Evolutionary conservation across 1,140 invertebrate species (phyloP).

Genomic region (Musca vetustissima): DNA sequence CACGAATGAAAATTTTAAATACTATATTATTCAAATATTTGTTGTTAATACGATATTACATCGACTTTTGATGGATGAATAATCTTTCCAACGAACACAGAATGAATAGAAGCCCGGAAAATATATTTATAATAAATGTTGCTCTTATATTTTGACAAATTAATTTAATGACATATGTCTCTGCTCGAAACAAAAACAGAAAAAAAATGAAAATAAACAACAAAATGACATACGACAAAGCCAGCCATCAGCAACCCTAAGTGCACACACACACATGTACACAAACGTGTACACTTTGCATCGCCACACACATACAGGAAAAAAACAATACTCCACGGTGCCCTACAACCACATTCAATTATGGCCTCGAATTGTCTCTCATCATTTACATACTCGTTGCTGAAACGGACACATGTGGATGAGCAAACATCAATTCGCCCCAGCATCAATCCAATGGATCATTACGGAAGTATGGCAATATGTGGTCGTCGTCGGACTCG

Average conservation of each 20-base stretch:
- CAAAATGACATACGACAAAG: too few species aligned
- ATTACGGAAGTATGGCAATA: constrained; percentile 23
- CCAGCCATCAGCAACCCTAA: too few species aligned
- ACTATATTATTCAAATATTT: too few species aligned
- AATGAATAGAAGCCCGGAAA: too few species aligned
- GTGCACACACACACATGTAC: not conserved
- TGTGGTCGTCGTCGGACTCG: constrained; percentile 8
- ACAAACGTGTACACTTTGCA: too few species aligned
- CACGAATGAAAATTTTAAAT: too few species aligned
- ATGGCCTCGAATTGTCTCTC: constrained; percentile 12
- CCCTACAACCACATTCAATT: not conserved
- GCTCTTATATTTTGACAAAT: constrained; percentile 9
- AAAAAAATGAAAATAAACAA: too few species aligned
- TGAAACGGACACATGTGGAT: too few species aligned
- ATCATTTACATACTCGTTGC: not conserved
- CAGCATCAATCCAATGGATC: constrained; percentile 5
- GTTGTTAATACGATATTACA: too few species aligned
- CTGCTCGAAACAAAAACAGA: not conserved
- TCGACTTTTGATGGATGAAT: too few species aligned
- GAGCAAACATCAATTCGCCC: not conserved
- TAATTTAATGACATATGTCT: constrained; percentile 20
- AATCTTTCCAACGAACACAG: too few species aligned
- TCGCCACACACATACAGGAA: not conserved
- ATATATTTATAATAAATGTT: constrained; percentile 10
- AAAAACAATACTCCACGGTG: not conserved